Evolutionary conservation across 2,888 invertebrate genomes (phyloP), one percentile per base, ranked within the genome.

Genomic region (Matsumyia berberina): DNA sequence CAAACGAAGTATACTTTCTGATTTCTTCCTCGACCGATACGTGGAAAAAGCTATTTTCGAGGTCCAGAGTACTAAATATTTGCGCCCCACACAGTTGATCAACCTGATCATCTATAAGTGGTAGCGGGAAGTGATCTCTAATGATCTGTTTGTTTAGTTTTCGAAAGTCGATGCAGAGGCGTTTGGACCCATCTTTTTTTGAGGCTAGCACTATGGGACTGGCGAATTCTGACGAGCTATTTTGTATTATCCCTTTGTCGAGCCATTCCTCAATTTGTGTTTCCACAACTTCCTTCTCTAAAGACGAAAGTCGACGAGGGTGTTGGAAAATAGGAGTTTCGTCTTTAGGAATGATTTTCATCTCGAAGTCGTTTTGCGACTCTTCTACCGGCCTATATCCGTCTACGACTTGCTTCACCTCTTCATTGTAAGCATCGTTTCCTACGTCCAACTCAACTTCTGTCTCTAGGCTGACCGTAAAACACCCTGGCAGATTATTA

Each of bases 41-140:
- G 53, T 90, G 90, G 37, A 90, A 89, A 90, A 1, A 89, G 89
- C 11, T 88, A 88, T 24, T 24, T 1, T 88, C 86, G 2, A 90
- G 64, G 66, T 88, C 88, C 9, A 24, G 24, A 24, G 88, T 86
- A 7, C 80, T 88, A 44, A 89, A 89, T 31, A 46, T 87, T 5
- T 53, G 74, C 11, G 88, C 86, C 12, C 87, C 88, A 51, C 86
- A 77, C 1, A 89, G 76, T 35, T 78, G 77, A 31, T 89, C 86
- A 6, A 90, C 19, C 57, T 87, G 87, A 33, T 89, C 89, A 5
- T 89, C 88, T 5, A 88, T 87, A 7, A 86, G 39, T 7, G 88
- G 88, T 42, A 88, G 19, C 0, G 88, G 33, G 57, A 85, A 87
- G 80, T 49, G 86, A 37, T 58, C 87, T 74, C 80, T 87, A 67